Evolutionary conservation across 2,888 invertebrate species (phyloP).

Genomic region (Eurytoma californica): DNA sequence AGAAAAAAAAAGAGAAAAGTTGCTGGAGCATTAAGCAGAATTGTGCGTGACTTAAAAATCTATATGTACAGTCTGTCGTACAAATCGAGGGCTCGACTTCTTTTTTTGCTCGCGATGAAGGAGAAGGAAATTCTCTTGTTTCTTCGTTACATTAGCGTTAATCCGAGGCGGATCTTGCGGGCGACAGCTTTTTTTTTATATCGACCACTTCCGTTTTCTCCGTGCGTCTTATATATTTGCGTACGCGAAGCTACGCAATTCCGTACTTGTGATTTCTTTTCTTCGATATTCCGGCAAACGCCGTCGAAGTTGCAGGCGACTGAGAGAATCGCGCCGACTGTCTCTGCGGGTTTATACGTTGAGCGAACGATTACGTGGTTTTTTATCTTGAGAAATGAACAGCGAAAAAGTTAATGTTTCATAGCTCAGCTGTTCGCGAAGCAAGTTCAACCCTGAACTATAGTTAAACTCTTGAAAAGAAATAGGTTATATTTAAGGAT

Average conservation of each 20-base stretch:
- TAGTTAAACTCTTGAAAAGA: constrained; percentile 47
- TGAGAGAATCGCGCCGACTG: neutral
- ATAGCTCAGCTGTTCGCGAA: constrained; percentile 24
- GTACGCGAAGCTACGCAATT: no score
- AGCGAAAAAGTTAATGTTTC: constrained; percentile 38
- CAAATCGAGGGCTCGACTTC: no score
- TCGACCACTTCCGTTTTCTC: neutral
- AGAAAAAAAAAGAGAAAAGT: constrained; percentile 19
- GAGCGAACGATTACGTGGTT: constrained; percentile 20
- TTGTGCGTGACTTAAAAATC: neutral
- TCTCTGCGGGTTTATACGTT: neutral
- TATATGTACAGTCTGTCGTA: neutral
- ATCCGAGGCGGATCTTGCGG: neutral
- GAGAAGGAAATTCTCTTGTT: neutral
- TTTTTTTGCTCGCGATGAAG: neutral
- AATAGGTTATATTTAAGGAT: constrained; percentile 43
- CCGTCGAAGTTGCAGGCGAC: no score
- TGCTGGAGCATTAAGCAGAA: neutral
- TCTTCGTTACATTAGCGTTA: constrained; percentile 1
- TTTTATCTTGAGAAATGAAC: constrained; percentile 23
- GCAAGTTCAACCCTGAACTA: constrained; percentile 47
- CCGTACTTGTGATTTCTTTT: no score
- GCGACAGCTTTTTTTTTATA: neutral
- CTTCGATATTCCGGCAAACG: no score
- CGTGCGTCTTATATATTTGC: no score